Evolutionary conservation across 2,113 vertebrate species (phyloP).

Genomic region (Sinocyclocheilus maitianheensis): DNA sequence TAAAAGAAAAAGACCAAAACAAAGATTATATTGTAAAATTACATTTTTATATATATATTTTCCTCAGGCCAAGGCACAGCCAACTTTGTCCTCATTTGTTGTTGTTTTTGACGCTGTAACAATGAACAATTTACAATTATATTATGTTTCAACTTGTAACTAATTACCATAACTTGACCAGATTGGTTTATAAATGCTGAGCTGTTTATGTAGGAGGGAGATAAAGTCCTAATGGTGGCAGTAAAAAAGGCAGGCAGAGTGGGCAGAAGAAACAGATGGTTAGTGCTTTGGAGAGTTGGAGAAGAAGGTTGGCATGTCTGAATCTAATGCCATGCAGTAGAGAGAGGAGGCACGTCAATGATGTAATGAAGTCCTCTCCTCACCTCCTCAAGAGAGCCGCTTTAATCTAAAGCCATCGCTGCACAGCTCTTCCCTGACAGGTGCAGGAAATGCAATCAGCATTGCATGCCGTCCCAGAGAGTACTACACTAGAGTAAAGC

Average conservation of each 20-base stretch:
- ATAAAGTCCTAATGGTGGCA: constrained; percentile 20
- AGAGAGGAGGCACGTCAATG: constrained; percentile 48
- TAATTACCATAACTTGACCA: constrained; percentile 21
- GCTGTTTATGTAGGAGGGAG: constrained; percentile 34
- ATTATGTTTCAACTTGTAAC: constrained; percentile 5
- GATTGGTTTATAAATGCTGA: constrained; percentile 45
- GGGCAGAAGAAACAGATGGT: constrained; percentile 54
- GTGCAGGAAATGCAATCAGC: constrained; percentile 55
- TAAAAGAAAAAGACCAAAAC: not conserved
- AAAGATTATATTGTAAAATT: not conserved
- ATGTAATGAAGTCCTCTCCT: constrained; percentile 59
- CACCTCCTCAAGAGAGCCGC: constrained; percentile 44
- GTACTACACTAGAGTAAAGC: constrained; percentile 44
- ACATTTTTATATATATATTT: not conserved
- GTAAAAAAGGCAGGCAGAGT: constrained; percentile 38
- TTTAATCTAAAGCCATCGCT: constrained; percentile 55
- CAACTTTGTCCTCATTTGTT: not conserved
- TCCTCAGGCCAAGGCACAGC: not conserved
- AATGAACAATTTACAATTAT: constrained; percentile 10
- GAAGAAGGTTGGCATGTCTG: constrained; percentile 14
- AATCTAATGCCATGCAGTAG: constrained; percentile 33
- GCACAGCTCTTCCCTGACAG: constrained; percentile 45
- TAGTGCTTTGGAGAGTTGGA: constrained; percentile 40
- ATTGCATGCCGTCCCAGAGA: constrained; percentile 42
- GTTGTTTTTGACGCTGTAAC: not conserved